Evolutionary conservation across 2,113 vertebrate genomes (phyloP), one percentile per base, ranked within the genome.

Genomic region (Hippocampus barbouri): DNA sequence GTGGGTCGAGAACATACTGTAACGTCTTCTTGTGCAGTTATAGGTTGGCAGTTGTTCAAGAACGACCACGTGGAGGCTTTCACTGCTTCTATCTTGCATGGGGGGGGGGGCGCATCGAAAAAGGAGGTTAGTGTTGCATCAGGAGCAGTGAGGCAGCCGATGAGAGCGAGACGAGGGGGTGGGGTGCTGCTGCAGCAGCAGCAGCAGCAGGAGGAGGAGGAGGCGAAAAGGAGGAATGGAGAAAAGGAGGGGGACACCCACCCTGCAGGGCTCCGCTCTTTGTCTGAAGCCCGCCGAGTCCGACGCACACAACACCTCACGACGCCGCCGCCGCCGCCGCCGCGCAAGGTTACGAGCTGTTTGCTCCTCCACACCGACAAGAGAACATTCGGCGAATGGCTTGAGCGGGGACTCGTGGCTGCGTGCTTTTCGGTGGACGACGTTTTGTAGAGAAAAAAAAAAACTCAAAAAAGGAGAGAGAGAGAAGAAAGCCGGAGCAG

Each of bases 271-370:
- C 89, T 85, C 79, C 75, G 77, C 49, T 91, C 91, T 92, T 92
- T 92, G 91, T 92, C 88, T 79, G 83, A 79, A 72, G 41, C 69
- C 80, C 77, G 81, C 79, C 80, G 81, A 69, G 80, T 77, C 72
- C 77, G 73, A 60, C 74, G 67, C 86, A 71, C 77, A 80, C 23
- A 66, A 23, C 45, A 69, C 30, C 14, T 40, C 66, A 38, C 53
- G 34, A 38, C 53, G 43, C 11, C 27, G 30, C n/a, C 51, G 43
- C 20, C 27, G 27, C 27, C 27, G 51, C 27, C 51, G 47, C 47
- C 47, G 47, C 47, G 16, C 16, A 68, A 40, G 66, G 20, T 54
- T 23, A 30, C 40, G 14, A 45, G 57, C 69, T 10, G 41, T 41
- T 18, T 10, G 41, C 56, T 18, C 40, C 20, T 41, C 51, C 59